Base-by-base conservation (phyloP, 1,140 invertebrate species). In the Neodiprion fabricii region DNA sequence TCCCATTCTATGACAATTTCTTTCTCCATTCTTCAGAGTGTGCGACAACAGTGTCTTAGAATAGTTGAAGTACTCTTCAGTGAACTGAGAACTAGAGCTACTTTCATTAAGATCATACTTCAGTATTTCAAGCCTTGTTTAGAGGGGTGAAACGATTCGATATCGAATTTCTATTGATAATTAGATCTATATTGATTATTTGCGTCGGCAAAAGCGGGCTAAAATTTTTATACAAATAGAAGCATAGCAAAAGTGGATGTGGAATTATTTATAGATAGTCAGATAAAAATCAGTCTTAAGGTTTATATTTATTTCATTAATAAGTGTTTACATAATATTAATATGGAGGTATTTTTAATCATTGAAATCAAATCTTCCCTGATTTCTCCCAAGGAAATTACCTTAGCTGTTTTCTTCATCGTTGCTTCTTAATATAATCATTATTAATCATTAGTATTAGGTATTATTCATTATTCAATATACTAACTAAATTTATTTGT, bases 271-370 rank as follows among this genome's bases (percentile, higher is more conserved):
- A 40, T 40, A 40, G 28, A 40, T 40, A 40, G 28, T 40, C 28
- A 7, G 53, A 61, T 61, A 14, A 12, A 5, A 7, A 12, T 87
- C 85, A 87, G 85, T 88, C 85, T 87, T 85, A 87, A 83, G 76
- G 82, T 82, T 84, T 81, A 83, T 83, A 80, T 87, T 86, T 87
- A 86, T 85, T 87, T 87, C 79, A 83, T 84, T 87, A 83, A 83
- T 87, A 83, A 83, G 82, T 81, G 83, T 82, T 85, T 87, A 87
- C 82, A 86, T 79, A 83, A 82, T 81, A 61, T 61, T 61, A 82
- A 80, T 86, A 85, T 80, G 79, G 83, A 87, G 85, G 83, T 87
- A 87, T 86, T 86, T 85, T 40, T 80, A 84, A 82, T 83, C 79
- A 81, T 83, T 82, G 81, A 85, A 84, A 85, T 81, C 79, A 82